Conservation (phyloP, 2,113 vertebrate genomes). For the Pandion haliaetus region DNA sequence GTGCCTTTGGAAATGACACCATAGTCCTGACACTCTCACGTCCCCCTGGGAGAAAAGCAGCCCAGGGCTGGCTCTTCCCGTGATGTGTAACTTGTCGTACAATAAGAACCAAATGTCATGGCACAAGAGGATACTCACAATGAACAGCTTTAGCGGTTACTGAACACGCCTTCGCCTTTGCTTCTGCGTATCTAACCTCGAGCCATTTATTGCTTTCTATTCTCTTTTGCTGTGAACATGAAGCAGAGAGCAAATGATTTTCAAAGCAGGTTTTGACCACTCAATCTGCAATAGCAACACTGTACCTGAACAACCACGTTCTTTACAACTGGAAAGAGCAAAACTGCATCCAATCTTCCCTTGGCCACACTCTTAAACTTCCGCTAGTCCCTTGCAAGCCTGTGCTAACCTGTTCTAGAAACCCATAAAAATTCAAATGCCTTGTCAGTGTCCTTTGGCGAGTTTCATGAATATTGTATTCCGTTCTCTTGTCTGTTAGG, state of each 20-base stretch:
- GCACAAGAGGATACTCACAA: conserved; percentile 3
- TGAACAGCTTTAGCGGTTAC: conserved; percentile 52
- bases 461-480: conserved; percentile 44
- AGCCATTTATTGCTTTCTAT: conserved; percentile 43
- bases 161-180: conserved; percentile 38
- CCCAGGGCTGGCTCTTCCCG: neutral
- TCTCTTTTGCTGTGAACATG: conserved; percentile 46
- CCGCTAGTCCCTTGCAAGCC: conserved; percentile 68
- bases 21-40: neutral
- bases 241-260: conserved; percentile 55
- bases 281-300: conserved; percentile 15
- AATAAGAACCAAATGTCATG: neutral
- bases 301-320: conserved; percentile 28
- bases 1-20: neutral
- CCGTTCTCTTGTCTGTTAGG: conserved; percentile 55
- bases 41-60: neutral
- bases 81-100: neutral
- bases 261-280: conserved; percentile 62
- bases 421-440: conserved; percentile 2
- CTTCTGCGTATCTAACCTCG: conserved; percentile 1
- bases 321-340: conserved; percentile 51
- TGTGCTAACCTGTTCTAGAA: conserved; percentile 67
- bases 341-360: conserved; percentile 54
- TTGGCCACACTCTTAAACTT: conserved; percentile 50
- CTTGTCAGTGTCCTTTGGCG: conserved; percentile 52